Conservation (phyloP, 2,113 vertebrate species). For the Gobius niger region DNA sequence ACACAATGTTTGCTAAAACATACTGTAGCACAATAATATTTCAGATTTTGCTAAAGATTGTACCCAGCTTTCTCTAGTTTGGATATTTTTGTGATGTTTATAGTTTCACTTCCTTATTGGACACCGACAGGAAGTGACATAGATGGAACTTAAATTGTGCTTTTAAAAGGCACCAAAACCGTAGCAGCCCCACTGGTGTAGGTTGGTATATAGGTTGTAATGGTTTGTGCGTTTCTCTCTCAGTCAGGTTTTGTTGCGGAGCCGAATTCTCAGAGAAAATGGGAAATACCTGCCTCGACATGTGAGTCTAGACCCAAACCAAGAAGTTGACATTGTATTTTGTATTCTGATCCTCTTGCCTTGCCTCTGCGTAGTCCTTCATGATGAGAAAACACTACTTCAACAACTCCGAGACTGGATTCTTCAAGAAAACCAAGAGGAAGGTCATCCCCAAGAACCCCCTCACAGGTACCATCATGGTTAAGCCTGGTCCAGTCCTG, state of each 20-base stretch:
- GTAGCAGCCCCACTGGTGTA: too few relatives aligned
- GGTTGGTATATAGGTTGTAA: too few relatives aligned
- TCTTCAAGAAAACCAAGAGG: constrained; percentile 2
- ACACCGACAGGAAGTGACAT: too few relatives aligned
- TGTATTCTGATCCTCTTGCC: not conserved
- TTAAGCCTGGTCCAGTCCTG: not conserved
- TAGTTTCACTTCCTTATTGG: too few relatives aligned
- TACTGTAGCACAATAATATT: too few relatives aligned
- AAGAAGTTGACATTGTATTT: not conserved
- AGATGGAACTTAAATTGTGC: too few relatives aligned
- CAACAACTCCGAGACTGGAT: constrained; percentile 81
- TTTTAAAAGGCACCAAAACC: too few relatives aligned
- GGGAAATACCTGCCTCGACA: constrained; percentile 83
- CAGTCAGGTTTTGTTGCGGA: constrained; percentile 83
- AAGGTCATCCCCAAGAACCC: constrained; percentile 4
- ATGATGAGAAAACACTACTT: constrained; percentile 84
- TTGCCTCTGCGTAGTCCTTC: constrained; percentile 71
- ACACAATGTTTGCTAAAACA: too few relatives aligned
- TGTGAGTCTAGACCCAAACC: constrained; percentile 53
- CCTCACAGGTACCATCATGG: constrained; percentile 10
- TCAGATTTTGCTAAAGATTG: too few relatives aligned
- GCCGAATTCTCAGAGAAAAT: constrained; percentile 82
- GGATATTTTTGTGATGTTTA: too few relatives aligned
- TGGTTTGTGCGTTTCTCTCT: constrained; percentile 11
- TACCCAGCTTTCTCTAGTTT: too few relatives aligned